Conservation (phyloP, 2,888 invertebrate species). For the Phengaris alcon region DNA sequence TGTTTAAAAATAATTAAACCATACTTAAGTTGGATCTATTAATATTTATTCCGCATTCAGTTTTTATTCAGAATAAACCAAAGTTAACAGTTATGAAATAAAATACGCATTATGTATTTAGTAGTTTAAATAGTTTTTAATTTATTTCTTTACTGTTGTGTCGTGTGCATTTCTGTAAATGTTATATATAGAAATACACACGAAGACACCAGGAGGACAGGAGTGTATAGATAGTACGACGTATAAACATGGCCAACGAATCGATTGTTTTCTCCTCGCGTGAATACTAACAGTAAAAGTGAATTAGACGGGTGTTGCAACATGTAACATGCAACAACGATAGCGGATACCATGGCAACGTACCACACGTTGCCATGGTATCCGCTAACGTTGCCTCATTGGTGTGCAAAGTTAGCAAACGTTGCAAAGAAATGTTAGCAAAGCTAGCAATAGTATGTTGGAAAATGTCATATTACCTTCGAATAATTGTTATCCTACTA, state of each 20-base stretch:
- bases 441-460: too few relatives aligned
- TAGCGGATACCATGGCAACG: too few relatives aligned
- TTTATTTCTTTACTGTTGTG: too few relatives aligned
- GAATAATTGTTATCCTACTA: too few relatives aligned
- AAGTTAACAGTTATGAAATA: slow-evolving; percentile 4
- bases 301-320: slow-evolving; percentile 40
- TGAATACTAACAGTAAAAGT: slow-evolving; percentile 69
- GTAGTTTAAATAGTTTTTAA: background rate
- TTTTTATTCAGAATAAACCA: background rate
- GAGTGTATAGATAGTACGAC: slow-evolving; percentile 37
- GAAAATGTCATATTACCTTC: too few relatives aligned
- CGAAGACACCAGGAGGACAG: background rate
- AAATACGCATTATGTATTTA: background rate
- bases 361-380: slow-evolving; percentile 23
- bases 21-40: too few relatives aligned
- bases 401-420: background rate
- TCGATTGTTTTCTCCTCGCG: slow-evolving; percentile 69
- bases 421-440: too few relatives aligned
- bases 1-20: too few relatives aligned
- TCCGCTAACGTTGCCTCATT: slow-evolving; percentile 8
- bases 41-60: background rate
- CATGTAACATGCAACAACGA: too few relatives aligned
- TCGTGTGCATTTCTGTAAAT: too few relatives aligned
- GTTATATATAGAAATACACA: too few relatives aligned
- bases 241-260: slow-evolving; percentile 42